Conservation (phyloP, 2,113 vertebrate species). For the Apus apus region DNA sequence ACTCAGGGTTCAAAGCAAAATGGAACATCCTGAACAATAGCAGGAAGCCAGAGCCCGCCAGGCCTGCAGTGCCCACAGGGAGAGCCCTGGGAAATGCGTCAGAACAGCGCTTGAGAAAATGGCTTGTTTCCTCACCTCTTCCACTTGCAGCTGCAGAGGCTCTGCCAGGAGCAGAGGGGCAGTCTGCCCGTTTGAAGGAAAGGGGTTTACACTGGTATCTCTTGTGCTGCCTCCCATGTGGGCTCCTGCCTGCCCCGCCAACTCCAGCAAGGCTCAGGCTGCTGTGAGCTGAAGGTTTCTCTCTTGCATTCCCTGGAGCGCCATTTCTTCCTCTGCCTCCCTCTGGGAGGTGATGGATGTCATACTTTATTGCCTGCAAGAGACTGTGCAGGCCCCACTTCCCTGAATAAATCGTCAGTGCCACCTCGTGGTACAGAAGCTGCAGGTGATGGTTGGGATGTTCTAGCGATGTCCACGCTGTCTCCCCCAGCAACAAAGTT, state of each 20-base stretch:
- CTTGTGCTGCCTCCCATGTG: not conserved
- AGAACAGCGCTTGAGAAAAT: not conserved
- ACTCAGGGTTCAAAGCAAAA: not conserved
- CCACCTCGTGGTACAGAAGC: constrained; percentile 55
- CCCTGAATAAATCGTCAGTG: constrained; percentile 29
- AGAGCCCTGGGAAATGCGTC: not conserved
- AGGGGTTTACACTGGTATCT: not conserved
- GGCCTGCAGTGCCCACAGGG: not conserved
- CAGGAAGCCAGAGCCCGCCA: not conserved
- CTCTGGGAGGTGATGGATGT: not conserved
- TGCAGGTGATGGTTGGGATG: not conserved
- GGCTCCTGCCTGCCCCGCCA: not conserved
- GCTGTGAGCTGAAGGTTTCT: not conserved
- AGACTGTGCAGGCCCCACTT: not conserved
- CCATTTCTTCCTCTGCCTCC: not conserved
- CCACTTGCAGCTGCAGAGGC: not conserved
- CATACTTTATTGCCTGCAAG: not conserved
- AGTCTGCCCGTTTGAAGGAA: not conserved
- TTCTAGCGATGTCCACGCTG: not conserved
- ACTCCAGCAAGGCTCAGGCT: not conserved
- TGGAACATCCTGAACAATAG: not conserved
- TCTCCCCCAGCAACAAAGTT: not conserved
- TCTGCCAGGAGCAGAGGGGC: fast-evolving
- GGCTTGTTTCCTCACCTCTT: not conserved
- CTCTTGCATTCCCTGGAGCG: not conserved